phyloP scores from a whole-genome alignment of 2,888 invertebrate species.

The Diadromus collaris region DNA sequence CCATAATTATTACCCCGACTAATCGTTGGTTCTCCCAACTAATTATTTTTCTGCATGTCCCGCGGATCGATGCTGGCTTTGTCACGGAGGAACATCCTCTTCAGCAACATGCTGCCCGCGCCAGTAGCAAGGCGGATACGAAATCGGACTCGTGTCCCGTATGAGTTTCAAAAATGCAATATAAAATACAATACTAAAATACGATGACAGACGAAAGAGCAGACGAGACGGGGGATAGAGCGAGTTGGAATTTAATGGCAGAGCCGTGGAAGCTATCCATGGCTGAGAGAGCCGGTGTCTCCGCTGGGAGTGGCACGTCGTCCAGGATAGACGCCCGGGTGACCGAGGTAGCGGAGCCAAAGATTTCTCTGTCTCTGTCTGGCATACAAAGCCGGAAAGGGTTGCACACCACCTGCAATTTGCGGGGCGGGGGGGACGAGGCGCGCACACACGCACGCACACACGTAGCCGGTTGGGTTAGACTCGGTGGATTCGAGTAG shows the following conservation, averaged over 20 bases:
- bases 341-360: conserved; percentile 38
- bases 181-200: background rate
- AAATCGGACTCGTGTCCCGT: background rate
- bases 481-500: conserved; percentile 12
- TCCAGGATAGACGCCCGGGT: conserved; percentile 48
- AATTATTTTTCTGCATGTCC: background rate
- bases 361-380: conserved; percentile 23
- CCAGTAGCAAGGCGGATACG: background rate
- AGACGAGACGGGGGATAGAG: background rate
- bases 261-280: conserved; percentile 33
- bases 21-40: background rate
- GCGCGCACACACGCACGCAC: conserved; percentile 10
- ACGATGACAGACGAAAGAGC: background rate
- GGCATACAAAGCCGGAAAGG: conserved; percentile 29
- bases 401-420: conserved; percentile 44
- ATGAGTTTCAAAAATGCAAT: conserved; percentile 4
- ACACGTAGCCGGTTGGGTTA: background rate
- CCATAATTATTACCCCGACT: background rate
- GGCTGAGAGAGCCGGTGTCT: conserved; percentile 43
- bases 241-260: conserved; percentile 13
- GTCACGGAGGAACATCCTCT: background rate
- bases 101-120: background rate
- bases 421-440: conserved; percentile 9
- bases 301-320: conserved; percentile 59
- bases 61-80: background rate